Conservation (phyloP, 2,113 vertebrate species). For the Gambusia affinis region DNA sequence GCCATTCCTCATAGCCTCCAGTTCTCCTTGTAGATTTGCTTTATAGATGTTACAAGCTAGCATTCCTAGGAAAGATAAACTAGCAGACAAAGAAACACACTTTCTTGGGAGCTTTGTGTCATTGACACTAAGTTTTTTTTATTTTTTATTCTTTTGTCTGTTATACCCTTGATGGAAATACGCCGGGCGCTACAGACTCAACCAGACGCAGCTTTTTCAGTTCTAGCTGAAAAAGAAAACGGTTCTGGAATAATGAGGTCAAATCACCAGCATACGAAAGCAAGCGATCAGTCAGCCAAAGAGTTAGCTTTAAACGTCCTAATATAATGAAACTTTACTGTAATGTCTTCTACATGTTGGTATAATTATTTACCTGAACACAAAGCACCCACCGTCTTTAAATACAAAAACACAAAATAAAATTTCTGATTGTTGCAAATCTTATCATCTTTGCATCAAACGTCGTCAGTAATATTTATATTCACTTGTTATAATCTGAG, state of each 20-base stretch:
- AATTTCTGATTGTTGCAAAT: not conserved
- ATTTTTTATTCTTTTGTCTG: constrained; percentile 11
- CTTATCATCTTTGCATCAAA: not conserved
- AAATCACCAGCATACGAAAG: not conserved
- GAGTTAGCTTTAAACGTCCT: constrained; percentile 41
- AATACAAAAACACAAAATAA: constrained; percentile 12
- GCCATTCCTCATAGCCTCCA: constrained; percentile 50
- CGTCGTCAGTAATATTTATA: not conserved
- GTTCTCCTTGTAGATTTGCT: constrained; percentile 31
- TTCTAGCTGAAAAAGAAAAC: constrained; percentile 46
- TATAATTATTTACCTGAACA: not conserved
- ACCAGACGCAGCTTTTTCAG: not conserved
- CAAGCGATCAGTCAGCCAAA: constrained; percentile 48
- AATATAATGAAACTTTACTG: not conserved
- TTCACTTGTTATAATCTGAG: not conserved
- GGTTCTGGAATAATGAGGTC: constrained; percentile 7
- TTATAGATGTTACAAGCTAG: constrained; percentile 31
- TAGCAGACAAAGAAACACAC: constrained; percentile 22
- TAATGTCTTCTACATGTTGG: not conserved
- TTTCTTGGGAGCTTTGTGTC: constrained; percentile 29
- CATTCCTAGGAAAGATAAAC: constrained; percentile 15
- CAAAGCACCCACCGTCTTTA: constrained; percentile 15
- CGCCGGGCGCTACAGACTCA: constrained; percentile 13
- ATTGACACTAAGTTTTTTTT: constrained; percentile 6
- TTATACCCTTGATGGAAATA: constrained; percentile 27